Evolutionary conservation across 2,113 vertebrate species (phyloP).

Genomic region (Carollia perspicillata): DNA sequence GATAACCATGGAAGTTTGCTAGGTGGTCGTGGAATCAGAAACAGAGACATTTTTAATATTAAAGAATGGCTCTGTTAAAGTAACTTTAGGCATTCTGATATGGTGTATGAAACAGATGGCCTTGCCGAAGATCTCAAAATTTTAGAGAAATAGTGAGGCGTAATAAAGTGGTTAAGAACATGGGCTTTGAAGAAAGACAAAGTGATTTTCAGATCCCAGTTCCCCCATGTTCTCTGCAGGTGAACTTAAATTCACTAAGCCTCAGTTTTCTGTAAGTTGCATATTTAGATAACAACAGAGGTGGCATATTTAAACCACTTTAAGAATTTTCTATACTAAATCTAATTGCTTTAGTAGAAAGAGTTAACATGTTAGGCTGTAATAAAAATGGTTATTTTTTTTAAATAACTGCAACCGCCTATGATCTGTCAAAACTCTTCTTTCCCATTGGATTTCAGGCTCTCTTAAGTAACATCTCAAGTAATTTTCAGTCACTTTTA

Average conservation of each 20-base stretch:
- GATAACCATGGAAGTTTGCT: neutral
- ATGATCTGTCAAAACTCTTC: neutral
- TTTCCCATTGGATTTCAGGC: neutral
- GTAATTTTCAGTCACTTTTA: neutral
- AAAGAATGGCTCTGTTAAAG: neutral
- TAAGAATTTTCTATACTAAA: neutral
- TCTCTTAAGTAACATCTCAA: neutral
- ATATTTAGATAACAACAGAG: neutral
- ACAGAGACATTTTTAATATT: neutral
- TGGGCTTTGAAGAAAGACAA: neutral
- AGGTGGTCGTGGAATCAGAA: neutral
- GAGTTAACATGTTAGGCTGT: neutral
- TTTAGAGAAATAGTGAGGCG: neutral
- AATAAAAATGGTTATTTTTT: neutral
- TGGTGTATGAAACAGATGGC: neutral
- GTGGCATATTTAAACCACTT: neutral
- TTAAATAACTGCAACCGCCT: neutral
- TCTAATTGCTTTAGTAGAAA: neutral
- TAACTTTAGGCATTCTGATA: neutral
- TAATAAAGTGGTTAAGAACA: neutral
- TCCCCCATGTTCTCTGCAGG: neutral
- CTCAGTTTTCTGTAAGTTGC: neutral
- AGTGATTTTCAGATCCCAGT: neutral
- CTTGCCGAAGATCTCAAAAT: neutral
- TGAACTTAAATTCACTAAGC: neutral